Conservation (phyloP, 2,113 vertebrate genomes). For the Eubucco bourcierii region DNA sequence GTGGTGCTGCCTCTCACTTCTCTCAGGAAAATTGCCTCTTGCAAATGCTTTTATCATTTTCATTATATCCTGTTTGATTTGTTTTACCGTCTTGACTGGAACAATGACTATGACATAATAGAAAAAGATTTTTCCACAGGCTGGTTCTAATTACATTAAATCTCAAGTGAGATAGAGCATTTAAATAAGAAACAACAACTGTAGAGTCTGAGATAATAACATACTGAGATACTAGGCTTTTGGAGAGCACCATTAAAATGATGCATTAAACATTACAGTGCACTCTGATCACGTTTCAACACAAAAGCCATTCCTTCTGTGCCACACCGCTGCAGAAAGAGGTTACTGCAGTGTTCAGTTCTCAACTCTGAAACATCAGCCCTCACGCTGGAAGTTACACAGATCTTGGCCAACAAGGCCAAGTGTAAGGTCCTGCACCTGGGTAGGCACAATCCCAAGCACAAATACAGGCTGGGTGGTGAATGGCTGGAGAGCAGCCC, state of each 20-base stretch:
- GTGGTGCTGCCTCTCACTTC: slow-evolving; percentile 18
- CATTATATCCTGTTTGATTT: slow-evolving; percentile 60
- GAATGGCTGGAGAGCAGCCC: no score
- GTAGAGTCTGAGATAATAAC: slow-evolving; percentile 45
- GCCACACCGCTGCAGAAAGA: neutral
- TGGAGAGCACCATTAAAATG: slow-evolving; percentile 14
- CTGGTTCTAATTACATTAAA: slow-evolving; percentile 63
- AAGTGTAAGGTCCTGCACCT: no score
- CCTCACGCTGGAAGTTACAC: neutral
- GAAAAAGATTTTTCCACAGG: slow-evolving; percentile 50
- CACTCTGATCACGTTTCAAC: neutral
- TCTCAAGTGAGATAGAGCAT: slow-evolving; percentile 51
- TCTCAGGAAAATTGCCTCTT: slow-evolving; percentile 28
- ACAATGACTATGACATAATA: slow-evolving; percentile 55
- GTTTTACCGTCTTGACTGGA: slow-evolving; percentile 58
- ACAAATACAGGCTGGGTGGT: no score
- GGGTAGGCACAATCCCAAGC: no score
- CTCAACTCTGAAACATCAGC: neutral
- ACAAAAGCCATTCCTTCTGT: neutral
- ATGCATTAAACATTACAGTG: neutral
- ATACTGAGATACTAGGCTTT: neutral
- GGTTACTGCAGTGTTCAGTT: neutral
- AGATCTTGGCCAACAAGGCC: no score
- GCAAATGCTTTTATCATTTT: slow-evolving; percentile 52
- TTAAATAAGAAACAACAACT: slow-evolving; percentile 66